Conservation (phyloP, 2,113 vertebrate genomes). For the Bambusicola thoracicus region DNA sequence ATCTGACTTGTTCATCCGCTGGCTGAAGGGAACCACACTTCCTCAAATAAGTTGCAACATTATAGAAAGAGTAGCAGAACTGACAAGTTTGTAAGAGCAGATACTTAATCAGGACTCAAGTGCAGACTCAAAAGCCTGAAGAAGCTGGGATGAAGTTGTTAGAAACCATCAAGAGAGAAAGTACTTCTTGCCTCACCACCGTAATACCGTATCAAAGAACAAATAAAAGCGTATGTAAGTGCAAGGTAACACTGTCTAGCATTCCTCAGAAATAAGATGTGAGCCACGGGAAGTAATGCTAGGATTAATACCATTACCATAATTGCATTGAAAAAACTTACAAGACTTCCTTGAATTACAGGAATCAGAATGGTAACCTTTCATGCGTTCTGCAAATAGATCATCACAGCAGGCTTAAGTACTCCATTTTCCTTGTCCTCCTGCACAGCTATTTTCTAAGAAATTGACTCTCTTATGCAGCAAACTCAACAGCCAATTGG, state of each 20-base stretch:
- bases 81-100: neutral
- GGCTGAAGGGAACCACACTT: neutral
- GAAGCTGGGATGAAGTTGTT: neutral
- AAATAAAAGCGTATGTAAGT: neutral
- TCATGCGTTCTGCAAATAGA: neutral
- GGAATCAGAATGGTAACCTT: neutral
- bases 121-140: neutral
- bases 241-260: neutral
- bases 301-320: neutral
- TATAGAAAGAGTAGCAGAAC: neutral
- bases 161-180: neutral
- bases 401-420: conserved; percentile 14
- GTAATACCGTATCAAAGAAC: neutral
- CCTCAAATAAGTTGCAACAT: neutral
- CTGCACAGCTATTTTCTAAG: conserved; percentile 37
- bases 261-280: neutral
- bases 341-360: neutral
- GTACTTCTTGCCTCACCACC: neutral
- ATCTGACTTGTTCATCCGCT: neutral
- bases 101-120: neutral
- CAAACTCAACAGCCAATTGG: conserved; percentile 32
- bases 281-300: neutral
- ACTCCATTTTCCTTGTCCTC: conserved; percentile 6
- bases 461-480: conserved; percentile 17
- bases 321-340: neutral